Evolutionary conservation across 2,797 vertebrate genomes (phyloP), one percentile per base, ranked within the genome.

Genomic region (Paramormyrops hopkinsi): DNA sequence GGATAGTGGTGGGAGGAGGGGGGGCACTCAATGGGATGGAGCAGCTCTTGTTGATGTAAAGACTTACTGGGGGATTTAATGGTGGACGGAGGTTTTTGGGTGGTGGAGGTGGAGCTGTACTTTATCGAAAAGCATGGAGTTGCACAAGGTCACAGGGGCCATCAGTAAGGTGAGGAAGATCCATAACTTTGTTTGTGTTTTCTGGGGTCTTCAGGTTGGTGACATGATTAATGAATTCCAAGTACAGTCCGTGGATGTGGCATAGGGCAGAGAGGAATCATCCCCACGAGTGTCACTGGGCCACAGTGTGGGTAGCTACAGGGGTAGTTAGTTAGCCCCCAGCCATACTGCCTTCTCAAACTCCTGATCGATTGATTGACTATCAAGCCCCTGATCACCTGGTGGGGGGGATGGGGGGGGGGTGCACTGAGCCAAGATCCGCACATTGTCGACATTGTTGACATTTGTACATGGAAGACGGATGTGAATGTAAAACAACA

Each of bases 61-160:
- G 90, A 91, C 89, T 91, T 91, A 90, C 92, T 91, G 88, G 79
- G 41, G 65, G 91, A 88, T 33, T 62, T 69, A 29, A 29, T 3
- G 5, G 11, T 12, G 22, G 11, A 48, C 89, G 73, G 62, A 54
- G 51, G 51, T 54, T 17, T 17, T 54, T 44, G 48, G 85, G 5
- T 12, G 4, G 46, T 29, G 46, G 5, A 44, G 41, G 1, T 17
- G 25, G 12, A 37, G 12, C 3, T 84, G 44, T 88, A 12, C 33
- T 91, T 79, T 46, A n/a, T 90, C 11, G 76, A 59, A 76, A 46
- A 1, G 19, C 73, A 25, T 46, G 12, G 54, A 85, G 62, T 85
- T 48, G 19, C 53, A 87, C 12, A 33, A 82, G 87, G 50, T 86
- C 76, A 1, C n/a, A 25, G 86, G 17, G 29, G 25, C 65, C 12